Percentiles rank a stretch among this genome's conserved stretches.
phyloP scores from a whole-genome alignment of 2,113 vertebrate species.

The Cichladusa arquata region DNA sequence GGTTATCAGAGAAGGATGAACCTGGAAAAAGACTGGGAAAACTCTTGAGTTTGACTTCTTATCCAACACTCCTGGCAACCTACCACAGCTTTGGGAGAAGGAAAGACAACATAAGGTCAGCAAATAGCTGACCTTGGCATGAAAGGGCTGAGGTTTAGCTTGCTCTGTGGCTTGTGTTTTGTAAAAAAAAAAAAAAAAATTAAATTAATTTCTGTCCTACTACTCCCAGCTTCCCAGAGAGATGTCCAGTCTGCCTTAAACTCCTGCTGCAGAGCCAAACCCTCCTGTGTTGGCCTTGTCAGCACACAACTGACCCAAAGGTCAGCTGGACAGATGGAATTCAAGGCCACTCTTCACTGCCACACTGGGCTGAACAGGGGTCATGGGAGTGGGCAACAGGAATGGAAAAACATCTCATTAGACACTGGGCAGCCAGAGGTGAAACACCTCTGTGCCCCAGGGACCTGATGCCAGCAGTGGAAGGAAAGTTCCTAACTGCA shows the following conservation, averaged over 20 bases:
- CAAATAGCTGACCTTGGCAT: not conserved
- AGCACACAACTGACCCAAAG: rapidly evolving
- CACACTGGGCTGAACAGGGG: rapidly evolving
- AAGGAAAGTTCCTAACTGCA: not conserved
- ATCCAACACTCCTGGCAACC: not conserved
- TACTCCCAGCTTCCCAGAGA: not conserved
- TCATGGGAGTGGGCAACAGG: not conserved
- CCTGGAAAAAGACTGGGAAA: conserved; percentile 1
- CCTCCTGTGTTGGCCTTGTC: rapidly evolving
- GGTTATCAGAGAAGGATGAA: conserved; percentile 41
- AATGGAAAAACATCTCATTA: not conserved
- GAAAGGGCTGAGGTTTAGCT: not conserved
- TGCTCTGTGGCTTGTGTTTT: not conserved
- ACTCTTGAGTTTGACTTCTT: not conserved
- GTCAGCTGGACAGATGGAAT: not conserved
- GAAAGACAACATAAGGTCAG: not conserved
- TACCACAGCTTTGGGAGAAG: rapidly evolving
- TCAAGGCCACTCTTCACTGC: not conserved
- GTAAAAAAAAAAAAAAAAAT: not conserved
- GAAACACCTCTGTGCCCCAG: not conserved
- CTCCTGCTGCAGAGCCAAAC: not conserved
- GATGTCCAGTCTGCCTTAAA: not conserved
- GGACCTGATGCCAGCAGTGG: rapidly evolving
- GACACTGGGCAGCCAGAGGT: not conserved
- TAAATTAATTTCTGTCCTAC: not conserved